Base-by-base conservation (phyloP, 2,888 invertebrate genomes). In the Drosophila niveifrons region DNA sequence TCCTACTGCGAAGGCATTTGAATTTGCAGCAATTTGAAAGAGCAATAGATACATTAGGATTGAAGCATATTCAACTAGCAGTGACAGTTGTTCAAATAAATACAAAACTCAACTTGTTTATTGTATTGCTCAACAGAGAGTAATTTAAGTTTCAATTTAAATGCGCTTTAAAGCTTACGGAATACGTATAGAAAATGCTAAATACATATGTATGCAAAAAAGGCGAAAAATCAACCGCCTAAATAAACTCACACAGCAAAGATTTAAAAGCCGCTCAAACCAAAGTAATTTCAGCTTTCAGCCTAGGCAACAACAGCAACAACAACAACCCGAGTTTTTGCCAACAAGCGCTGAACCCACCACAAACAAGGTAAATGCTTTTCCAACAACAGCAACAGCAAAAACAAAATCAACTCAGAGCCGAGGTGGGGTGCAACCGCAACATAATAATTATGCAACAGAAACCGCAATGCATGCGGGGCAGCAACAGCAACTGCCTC, bases 181-280 rank as follows among this genome's bases (percentile, higher is more conserved):
- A 65, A 41, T 50, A 8, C 13, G 11, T 1, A 9, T n/a, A 29
- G 36, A 17, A 48, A 13, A 36, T 0, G 11, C 15, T 0, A 41
- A 41, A 7, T 13, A n/a, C 10, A 31, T 10, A 41, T 15, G 36
- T 11, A n/a, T 11, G 36, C 10, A 7, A 51, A 51, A 68, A 65
- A 58, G 50, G 46, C 44, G 36, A 73, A 78, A 68, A 69, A 67
- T 72, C 69, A 75, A 72, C 72, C 78, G 79, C 74, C 86, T 84
- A 89, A 91, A 90, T 88, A 89, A 88, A 87, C 77, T 85, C 84
- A 70, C 80, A 72, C 18, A 53, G 64, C 68, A 79, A 88, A 87
- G 90, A 87, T 89, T 91, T 90, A 92, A 91, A 91, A 89, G 85
- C 90, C 89, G 84, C 80, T 63, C 68, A 67, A 66, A 78, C 81